phyloP scores from a whole-genome alignment of 2,888 invertebrate genomes.

The Parnassius apollo region DNA sequence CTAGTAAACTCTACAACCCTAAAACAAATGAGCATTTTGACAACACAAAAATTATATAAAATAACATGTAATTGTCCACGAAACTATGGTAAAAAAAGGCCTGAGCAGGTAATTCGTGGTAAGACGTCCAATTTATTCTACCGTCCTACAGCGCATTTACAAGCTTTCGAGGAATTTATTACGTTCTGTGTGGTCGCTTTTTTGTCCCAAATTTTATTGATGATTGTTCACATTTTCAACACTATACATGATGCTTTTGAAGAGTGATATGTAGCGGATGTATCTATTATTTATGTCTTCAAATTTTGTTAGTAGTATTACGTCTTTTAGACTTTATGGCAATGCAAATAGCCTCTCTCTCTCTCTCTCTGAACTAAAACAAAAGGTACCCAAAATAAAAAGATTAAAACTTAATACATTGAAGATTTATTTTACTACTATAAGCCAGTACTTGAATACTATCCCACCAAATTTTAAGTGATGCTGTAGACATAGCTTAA shows the following conservation, averaged over 20 bases:
- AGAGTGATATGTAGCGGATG: background rate
- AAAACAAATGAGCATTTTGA: background rate
- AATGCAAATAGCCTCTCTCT: too few species aligned
- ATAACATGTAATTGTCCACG: conserved; percentile 45
- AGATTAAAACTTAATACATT: too few species aligned
- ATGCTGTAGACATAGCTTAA: too few species aligned
- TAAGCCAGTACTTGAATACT: too few species aligned
- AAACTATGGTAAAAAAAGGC: conserved; percentile 29
- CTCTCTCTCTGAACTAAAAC: too few species aligned
- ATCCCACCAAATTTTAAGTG: too few species aligned
- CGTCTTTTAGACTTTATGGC: too few species aligned
- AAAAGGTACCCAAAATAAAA: too few species aligned
- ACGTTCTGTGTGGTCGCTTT: conserved; percentile 38
- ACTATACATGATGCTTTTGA: background rate
- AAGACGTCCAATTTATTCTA: conserved; percentile 46
- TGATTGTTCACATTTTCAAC: conserved; percentile 3
- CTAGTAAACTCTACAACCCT: background rate
- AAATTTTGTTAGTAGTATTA: background rate
- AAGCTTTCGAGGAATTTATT: conserved; percentile 39
- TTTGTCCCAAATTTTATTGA: conserved; percentile 31
- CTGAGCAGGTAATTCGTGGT: conserved; percentile 28
- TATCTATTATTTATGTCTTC: background rate
- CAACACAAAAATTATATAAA: conserved; percentile 35
- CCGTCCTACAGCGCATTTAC: conserved; percentile 38
- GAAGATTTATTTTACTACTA: too few species aligned